Evolutionary conservation across 1,140 invertebrate species (phyloP), one percentile per base, ranked within the genome.

Genomic region (Sipha flava): DNA sequence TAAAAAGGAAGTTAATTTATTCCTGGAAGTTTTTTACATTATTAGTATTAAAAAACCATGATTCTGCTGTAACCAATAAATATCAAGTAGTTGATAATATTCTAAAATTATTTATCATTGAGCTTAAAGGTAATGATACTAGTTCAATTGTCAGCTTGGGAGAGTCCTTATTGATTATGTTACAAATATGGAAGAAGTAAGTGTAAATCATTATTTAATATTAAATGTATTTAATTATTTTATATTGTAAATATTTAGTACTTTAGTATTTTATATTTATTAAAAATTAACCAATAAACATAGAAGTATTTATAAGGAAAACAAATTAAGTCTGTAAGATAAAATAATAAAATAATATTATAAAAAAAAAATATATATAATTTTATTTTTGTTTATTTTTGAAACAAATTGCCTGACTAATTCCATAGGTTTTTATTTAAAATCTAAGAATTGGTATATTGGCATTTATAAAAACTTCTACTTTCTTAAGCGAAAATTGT

Each of bases 121-220:
- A 59, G 16, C 16, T 77, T 18, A 77, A 77, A 59, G 37, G 73
- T 5, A 57, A 57, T 40, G 73, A 77, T 43, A 40, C 23, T 43
- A 77, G 73, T 77, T 77, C 49, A 29, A 59, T 77, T 34, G 21
- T 54, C 37, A 77, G 73, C 40, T 37, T 77, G 12, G 73, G 73
- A 59, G 73, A 77, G 21, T 77, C 47, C 29, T 77, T 77, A 57
- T 26, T 77, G 47, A 77, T 77, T 16, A 59, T 77, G 52, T 77
- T 77, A 40, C 31, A 77, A 57, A 77, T 77, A 37, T 77, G 73
- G 73, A 77, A 77, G 14, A 37, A 54, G 72, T 75, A 54, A 75
- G 52, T 59, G 12, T 37, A 37, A 34, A 26, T 59, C 18, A 23
- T 10, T 59, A 26, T 26, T 64, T n/a, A 16, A 52, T 73, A n/a